A percentile compares a stretch with the other conserved stretches of the same genome.
These are phyloP conservation scores for Scaptodrosophila latifasciaeformis DNA, from an alignment of 2,888 invertebrate genomes.

Conservation along the genomic window DNA sequence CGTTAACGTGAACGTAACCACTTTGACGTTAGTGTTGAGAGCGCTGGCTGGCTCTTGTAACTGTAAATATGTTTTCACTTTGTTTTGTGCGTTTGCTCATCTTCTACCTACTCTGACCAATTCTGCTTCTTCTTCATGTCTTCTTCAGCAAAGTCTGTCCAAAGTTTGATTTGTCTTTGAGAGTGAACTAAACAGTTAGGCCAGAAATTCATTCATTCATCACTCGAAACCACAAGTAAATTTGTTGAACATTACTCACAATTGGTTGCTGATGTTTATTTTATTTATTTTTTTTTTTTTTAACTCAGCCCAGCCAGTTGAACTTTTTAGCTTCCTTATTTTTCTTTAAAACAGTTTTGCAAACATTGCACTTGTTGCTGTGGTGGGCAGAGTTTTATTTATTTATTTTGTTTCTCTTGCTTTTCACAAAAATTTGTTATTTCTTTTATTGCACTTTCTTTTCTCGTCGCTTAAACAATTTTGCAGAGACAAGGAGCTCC, in stretches of 20 bases:
- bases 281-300: slow-evolving; percentile 2
- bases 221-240: background rate
- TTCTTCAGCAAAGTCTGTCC: slow-evolving; percentile 28
- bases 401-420: slow-evolving; percentile 29
- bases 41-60: slow-evolving; percentile 35
- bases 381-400: slow-evolving; percentile 13
- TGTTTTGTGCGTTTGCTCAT: slow-evolving; percentile 41
- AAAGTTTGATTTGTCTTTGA: slow-evolving; percentile 11
- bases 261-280: background rate
- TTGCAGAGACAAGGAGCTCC: slow-evolving; percentile 26
- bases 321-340: slow-evolving; percentile 19
- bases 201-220: too few relatives aligned
- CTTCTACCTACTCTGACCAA: slow-evolving; percentile 4
- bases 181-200: too few relatives aligned
- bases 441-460: slow-evolving; percentile 64
- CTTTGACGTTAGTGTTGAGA: background rate
- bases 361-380: slow-evolving; percentile 50
- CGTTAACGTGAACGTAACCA: slow-evolving; percentile 5
- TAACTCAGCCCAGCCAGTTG: background rate
- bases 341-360: slow-evolving; percentile 30
- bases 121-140: too few relatives aligned
- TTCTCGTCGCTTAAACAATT: slow-evolving; percentile 32
- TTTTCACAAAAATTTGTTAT: slow-evolving; percentile 34
- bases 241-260: slow-evolving; percentile 3
- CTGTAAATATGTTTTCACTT: slow-evolving; percentile 69